Evolutionary conservation across 2,888 invertebrate genomes (phyloP).

Genomic region (Drosophila paranaensis): DNA sequence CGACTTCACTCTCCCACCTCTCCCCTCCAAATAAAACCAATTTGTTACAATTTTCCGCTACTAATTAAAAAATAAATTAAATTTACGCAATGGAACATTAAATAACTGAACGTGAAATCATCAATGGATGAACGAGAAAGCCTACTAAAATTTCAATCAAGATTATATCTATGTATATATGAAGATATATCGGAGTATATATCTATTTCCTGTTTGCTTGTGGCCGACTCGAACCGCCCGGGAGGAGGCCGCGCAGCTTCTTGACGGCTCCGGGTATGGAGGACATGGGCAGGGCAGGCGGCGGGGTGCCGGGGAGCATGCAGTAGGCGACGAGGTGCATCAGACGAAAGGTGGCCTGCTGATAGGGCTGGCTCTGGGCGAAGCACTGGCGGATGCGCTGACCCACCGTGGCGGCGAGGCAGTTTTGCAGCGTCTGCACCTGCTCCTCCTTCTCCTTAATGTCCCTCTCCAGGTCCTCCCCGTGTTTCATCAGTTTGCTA

Average conservation of each 20-base stretch:
- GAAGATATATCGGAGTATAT: too few species aligned
- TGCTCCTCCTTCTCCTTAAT: constrained; percentile 62
- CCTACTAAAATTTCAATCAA: constrained; percentile 12
- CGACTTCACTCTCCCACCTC: too few species aligned
- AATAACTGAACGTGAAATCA: constrained; percentile 7
- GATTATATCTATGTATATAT: too few species aligned
- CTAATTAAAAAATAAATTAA: not conserved
- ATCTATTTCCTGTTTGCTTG: not conserved
- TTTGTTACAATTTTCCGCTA: not conserved
- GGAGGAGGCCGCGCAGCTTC: constrained; percentile 47
- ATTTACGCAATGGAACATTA: constrained; percentile 6
- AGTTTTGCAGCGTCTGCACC: constrained; percentile 58
- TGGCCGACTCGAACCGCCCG: not conserved
- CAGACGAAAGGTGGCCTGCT: constrained; percentile 69
- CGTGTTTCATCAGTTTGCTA: constrained; percentile 58
- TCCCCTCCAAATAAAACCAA: not conserved
- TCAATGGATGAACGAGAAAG: constrained; percentile 8
- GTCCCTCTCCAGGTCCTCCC: constrained; percentile 34
- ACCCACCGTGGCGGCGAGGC: constrained; percentile 72
- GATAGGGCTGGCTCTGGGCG: constrained; percentile 62
- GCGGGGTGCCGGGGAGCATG: constrained; percentile 78
- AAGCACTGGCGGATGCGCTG: constrained; percentile 74
- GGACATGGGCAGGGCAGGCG: constrained; percentile 47
- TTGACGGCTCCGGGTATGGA: constrained; percentile 50
- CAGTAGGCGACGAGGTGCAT: constrained; percentile 78